A percentile compares a stretch with the other conserved stretches of the same genome.
Evolutionary conservation across 2,888 invertebrate genomes (phyloP).

Genomic region (Hyposoter dolosus): DNA sequence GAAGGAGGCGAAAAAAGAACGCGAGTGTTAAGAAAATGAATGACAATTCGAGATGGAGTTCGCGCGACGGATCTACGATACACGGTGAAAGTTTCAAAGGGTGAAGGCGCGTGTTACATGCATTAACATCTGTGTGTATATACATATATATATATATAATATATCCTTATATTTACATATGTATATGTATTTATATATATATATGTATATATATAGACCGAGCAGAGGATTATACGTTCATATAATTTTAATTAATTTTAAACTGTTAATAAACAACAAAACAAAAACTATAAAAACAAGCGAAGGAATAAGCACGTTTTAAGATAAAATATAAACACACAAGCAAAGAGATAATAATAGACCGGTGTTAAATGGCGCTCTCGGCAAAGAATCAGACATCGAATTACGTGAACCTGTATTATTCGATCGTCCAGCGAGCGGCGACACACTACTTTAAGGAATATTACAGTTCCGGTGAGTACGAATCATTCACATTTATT

Average conservation of each 20-base stretch:
- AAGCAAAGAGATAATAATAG: conserved; percentile 68
- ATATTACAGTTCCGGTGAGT: conserved; percentile 89
- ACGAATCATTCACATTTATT: conserved; percentile 51
- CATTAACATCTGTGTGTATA: conserved; percentile 14
- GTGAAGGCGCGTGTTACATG: conserved; percentile 38
- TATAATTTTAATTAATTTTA: conserved; percentile 42
- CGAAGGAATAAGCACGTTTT: conserved; percentile 41
- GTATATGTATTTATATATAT: conserved; percentile 31
- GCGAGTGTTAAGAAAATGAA: conserved; percentile 59
- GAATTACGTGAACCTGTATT: conserved; percentile 89
- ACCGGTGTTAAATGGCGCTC: conserved; percentile 84
- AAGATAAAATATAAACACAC: conserved; percentile 66
- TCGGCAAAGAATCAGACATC: conserved; percentile 86
- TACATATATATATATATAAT: conserved; percentile 15
- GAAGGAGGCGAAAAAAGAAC: conserved; percentile 4
- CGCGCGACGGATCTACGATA: conserved; percentile 56
- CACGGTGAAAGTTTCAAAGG: conserved; percentile 63
- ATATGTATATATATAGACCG: conserved; percentile 19
- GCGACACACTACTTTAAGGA: conserved; percentile 89
- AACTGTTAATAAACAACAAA: conserved; percentile 10
- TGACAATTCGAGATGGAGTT: conserved; percentile 62
- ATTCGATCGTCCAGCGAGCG: conserved; percentile 89
- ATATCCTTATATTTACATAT: background rate
- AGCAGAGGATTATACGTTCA: conserved; percentile 36
- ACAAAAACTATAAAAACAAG: background rate